Base-by-base conservation (phyloP, 30 jellyfish, hydroid and myxozoan species). In the Mastigias papua region DNA sequence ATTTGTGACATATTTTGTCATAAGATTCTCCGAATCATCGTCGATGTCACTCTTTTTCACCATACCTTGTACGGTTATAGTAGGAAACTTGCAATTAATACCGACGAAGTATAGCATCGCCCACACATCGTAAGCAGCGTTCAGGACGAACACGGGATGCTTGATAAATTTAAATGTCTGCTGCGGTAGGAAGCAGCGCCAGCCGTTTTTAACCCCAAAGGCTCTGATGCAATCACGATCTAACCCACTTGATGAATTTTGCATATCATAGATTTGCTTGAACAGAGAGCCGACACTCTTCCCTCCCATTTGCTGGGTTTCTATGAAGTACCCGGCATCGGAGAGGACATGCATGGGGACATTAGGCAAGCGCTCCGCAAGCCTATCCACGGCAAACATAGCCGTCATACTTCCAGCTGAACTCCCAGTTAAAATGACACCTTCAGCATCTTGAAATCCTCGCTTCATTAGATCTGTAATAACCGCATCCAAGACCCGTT, bases 371-470 rank as follows among this genome's bases (percentile, higher is more conserved):
- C 92, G 90, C 28, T 91, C 91, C 5, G 99, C 99, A 21, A 96
- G 86, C 28, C 93, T 72, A 68, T 96, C 99, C 37, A 98, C 97
- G 21, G 93, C 97, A 88, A 96, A 96, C 95, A 96, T 90, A 26
- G 99, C 99, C 2, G 99, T 91, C 99, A 96, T 96, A 64, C 99
- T 96, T 8, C 99, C 99, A 26, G 99, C 99, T 0, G 99, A 96
- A 34, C 98, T 92, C 15, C 99, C 99, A 6, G 99, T 96, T 23
- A 96, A 58, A 21, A 96, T 96, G n/a, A 96, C 70, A 32, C 98
- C 95, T 30, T 96, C 98, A 10, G 99, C 99, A 25, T 84, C 78
- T 32, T 84, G 86, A 48, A 96, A 78, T 16, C 97, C 97, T n/a
- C 97, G 92, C 35, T 78, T 78, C 57, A 87, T n/a, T 19, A 89